A percentile compares a stretch with the other conserved stretches of the same genome.
These are phyloP conservation scores for Macrotis lagotis DNA, from an alignment of 2,113 vertebrate genomes.

Conservation along the genomic window DNA sequence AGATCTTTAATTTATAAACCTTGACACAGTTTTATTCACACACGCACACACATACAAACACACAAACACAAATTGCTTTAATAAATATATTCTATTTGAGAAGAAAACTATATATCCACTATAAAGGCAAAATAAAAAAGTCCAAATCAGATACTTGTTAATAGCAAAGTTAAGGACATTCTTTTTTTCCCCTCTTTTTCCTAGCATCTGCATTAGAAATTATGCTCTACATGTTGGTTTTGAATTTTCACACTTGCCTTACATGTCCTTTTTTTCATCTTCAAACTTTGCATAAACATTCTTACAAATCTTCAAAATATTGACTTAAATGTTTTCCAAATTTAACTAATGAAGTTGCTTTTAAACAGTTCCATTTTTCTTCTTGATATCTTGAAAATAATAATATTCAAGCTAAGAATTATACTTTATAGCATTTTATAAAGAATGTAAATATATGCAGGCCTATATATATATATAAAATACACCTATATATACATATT, in stretches of 20 bases:
- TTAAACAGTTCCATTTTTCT: neutral
- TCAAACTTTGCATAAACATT: neutral
- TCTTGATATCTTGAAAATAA: neutral
- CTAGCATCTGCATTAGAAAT: neutral
- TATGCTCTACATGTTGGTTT: neutral
- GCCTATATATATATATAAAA: neutral
- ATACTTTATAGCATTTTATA: neutral
- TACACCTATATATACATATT: neutral
- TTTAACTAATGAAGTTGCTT: neutral
- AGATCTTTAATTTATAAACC: constrained; percentile 19
- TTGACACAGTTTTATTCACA: neutral
- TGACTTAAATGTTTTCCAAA: neutral
- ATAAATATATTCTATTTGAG: neutral
- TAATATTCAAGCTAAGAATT: neutral
- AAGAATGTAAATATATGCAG: neutral
- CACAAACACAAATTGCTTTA: neutral
- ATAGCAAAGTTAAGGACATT: too few relatives aligned
- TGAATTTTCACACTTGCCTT: neutral
- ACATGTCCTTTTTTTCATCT: neutral
- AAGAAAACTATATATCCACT: neutral
- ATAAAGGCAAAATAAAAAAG: neutral
- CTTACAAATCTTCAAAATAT: neutral
- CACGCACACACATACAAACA: too few relatives aligned
- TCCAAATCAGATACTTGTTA: neutral
- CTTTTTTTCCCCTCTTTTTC: neutral